Evolutionary conservation across 2,797 vertebrate species (phyloP).

Genomic region (Sebastes kiyomatsui): DNA sequence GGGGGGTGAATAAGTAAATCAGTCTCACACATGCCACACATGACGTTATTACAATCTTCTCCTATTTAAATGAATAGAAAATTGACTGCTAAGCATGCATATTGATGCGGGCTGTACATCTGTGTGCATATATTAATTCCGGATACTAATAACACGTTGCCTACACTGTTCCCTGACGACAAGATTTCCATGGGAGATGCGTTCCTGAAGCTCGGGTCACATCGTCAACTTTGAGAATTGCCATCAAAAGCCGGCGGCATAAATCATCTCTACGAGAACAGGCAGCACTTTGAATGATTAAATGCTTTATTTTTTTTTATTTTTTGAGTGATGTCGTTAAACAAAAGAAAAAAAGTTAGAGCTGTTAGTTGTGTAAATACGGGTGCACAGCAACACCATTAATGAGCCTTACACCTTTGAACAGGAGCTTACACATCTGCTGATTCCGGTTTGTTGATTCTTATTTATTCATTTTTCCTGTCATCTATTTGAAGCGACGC

Average conservation of each 20-base stretch:
- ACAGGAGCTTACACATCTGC: conserved; percentile 59
- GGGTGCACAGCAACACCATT: conserved; percentile 49
- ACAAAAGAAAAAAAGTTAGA: conserved; percentile 35
- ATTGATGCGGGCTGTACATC: conserved; percentile 50
- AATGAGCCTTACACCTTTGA: conserved; percentile 63
- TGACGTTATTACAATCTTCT: conserved; percentile 42
- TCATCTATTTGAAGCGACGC: conserved; percentile 64
- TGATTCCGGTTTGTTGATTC: conserved; percentile 58
- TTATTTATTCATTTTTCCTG: conserved; percentile 58
- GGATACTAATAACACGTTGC: conserved; percentile 37
- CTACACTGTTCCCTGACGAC: conserved; percentile 21
- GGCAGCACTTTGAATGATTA: conserved; percentile 44
- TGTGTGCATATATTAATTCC: conserved; percentile 47
- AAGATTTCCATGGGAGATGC: conserved; percentile 47
- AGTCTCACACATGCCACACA: conserved; percentile 36
- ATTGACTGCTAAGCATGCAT: conserved; percentile 59
- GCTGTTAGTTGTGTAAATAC: conserved; percentile 52
- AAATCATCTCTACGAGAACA: conserved; percentile 45
- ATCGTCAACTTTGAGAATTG: conserved; percentile 52
- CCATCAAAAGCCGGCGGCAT: conserved; percentile 51
- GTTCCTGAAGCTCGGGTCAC: conserved; percentile 38
- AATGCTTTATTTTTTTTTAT: conserved; percentile 5
- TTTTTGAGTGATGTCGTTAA: conserved; percentile 33
- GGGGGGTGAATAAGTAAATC: conserved; percentile 56
- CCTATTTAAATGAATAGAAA: conserved; percentile 55